phyloP scores from a whole-genome alignment of 2,888 invertebrate genomes.

The Nowickia ferox region DNA sequence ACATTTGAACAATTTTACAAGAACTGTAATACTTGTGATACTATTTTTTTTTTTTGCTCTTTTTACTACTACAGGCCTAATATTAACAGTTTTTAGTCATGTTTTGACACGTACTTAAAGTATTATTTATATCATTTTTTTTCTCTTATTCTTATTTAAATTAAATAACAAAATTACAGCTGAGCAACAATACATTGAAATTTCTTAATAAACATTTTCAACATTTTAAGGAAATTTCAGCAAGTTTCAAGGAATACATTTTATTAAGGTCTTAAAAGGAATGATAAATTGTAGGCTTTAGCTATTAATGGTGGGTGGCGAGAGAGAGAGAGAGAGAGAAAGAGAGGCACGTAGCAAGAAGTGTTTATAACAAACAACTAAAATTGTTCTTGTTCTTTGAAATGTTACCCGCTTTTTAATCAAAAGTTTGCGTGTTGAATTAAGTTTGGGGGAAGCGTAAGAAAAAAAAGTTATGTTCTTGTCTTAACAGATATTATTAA shows the following conservation, averaged over 20 bases:
- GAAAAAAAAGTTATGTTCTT: constrained; percentile 15
- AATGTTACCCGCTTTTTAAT: constrained; percentile 41
- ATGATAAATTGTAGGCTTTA: constrained; percentile 19
- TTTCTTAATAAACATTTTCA: constrained; percentile 60
- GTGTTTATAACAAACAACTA: constrained; percentile 14
- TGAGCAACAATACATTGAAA: constrained; percentile 54
- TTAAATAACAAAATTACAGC: constrained; percentile 35
- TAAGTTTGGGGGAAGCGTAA: constrained; percentile 28
- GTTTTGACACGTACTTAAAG: constrained; percentile 67
- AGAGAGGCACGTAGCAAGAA: not conserved
- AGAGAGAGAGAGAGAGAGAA: not conserved
- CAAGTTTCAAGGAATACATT: constrained; percentile 3
- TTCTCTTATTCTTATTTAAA: not conserved
- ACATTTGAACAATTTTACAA: constrained; percentile 25
- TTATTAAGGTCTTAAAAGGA: not conserved
- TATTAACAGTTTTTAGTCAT: constrained; percentile 63
- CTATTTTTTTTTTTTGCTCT: constrained; percentile 2
- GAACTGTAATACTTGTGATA: not conserved
- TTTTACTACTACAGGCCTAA: constrained; percentile 36
- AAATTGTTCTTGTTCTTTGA: constrained; percentile 36
- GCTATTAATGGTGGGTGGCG: not conserved
- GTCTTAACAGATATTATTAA: constrained; percentile 57
- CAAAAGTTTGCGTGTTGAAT: constrained; percentile 63
- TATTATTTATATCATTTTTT: constrained; percentile 49
- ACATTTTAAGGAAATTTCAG: constrained; percentile 36